Evolutionary conservation across 2,888 invertebrate genomes (phyloP), one percentile per base, ranked within the genome.

Genomic region (Campoplex capitator): DNA sequence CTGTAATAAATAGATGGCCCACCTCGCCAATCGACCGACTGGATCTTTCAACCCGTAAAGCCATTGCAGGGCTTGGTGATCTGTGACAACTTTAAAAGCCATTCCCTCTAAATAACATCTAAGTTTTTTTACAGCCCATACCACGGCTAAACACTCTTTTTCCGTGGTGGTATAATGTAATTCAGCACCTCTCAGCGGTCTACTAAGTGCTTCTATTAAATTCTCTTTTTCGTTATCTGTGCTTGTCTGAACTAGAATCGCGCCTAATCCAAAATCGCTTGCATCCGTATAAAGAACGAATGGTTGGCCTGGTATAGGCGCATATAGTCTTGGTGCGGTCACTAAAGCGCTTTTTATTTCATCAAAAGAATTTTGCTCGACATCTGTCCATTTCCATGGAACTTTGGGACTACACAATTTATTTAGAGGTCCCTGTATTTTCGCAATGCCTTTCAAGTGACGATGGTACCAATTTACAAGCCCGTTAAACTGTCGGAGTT

Each of bases 51-150:
- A 8, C n/a, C n/a, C 82, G 54, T 85, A 78, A 0, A 90, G 70
- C 90, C 89, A 91, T 16, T 77, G 80, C 6, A 88, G 32, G 1
- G 87, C 84, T 45, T 88, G 87, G 42, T 85, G 85, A 28, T 86
- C 86, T 18, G 86, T 88, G 3, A 88, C 85, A 2, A 81, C 80
- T 23, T 70, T 85, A 28, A 87, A 85, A 1, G 82, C 45, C 83
- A 83, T 85, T 32, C 83, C 76, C 45, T 73, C 73, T 73, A 58
- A 18, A 74, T 48, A 62, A 3, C 51, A 71, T 0, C 71, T 28
- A 3, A 71, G 16, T 32, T 51, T 71, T 48, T 32, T 32, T 6
- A 71, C 85, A 1, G 85, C 65, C 85, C 85, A 85, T 71, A 83
- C 68, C 8, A 68, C 45, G 1, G 68, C 68, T 16, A 68, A n/a